Percentiles rank a stretch among this genome's conserved stretches.
Conservation (phyloP, 2,113 vertebrate genomes). For the Fregata magnificens region DNA sequence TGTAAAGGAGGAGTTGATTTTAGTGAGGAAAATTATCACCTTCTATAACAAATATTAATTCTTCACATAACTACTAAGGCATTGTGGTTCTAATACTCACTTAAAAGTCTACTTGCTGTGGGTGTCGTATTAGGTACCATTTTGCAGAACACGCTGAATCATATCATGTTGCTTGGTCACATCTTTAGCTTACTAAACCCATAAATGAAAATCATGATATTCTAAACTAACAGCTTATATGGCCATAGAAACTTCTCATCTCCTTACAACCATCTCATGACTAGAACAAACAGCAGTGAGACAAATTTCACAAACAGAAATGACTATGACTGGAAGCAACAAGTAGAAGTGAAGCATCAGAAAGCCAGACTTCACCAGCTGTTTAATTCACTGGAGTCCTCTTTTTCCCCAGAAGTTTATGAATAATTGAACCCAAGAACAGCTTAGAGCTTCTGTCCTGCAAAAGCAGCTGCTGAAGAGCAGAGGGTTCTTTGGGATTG, state of each 20-base stretch:
- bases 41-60: neutral
- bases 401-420: neutral
- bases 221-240: neutral
- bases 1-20: neutral
- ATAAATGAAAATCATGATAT: neutral
- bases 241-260: neutral
- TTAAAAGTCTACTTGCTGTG: neutral
- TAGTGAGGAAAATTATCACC: neutral
- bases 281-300: neutral
- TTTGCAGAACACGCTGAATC: neutral
- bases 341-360: neutral
- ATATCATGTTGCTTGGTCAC: neutral
- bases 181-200: neutral
- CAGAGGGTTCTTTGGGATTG: neutral
- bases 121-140: neutral
- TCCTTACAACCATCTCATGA: neutral
- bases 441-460: neutral
- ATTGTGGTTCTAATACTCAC: neutral
- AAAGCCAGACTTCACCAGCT: neutral
- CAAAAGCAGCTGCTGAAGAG: neutral
- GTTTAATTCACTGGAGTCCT: neutral
- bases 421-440: neutral
- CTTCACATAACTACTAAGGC: neutral
- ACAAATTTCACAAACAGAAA: neutral
- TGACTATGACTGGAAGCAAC: neutral